Conservation (phyloP, 2,797 vertebrate species). For the Leucoraja ocellata region DNA sequence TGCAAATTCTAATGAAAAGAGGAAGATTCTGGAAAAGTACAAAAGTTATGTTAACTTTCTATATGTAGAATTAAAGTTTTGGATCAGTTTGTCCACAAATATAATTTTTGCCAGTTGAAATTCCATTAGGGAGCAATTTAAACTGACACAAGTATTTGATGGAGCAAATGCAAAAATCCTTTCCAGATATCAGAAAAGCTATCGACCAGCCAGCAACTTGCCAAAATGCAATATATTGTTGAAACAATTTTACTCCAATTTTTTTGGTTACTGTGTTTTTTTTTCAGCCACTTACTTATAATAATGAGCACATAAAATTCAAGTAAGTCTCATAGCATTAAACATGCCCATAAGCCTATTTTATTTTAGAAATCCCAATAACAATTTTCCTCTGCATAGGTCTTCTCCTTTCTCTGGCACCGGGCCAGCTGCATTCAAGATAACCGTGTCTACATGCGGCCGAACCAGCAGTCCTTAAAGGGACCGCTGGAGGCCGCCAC, state of each 20-base stretch:
- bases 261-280: slow-evolving; percentile 28
- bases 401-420: slow-evolving; percentile 36
- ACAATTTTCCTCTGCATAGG: slow-evolving; percentile 36
- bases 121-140: not conserved
- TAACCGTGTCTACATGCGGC: slow-evolving; percentile 36
- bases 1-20: not conserved
- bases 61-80: not conserved
- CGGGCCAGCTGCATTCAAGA: slow-evolving; percentile 35
- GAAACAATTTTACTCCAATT: slow-evolving; percentile 24
- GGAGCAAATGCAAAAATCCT: not conserved
- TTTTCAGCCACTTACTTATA: slow-evolving; percentile 28
- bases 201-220: not conserved
- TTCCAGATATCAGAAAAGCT: not conserved
- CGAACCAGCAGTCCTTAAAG: slow-evolving; percentile 35
- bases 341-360: slow-evolving; percentile 28
- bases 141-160: not conserved
- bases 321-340: slow-evolving; percentile 27
- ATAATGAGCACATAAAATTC: slow-evolving; percentile 32
- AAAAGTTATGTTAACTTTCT: not conserved
- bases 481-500: slow-evolving; percentile 34
- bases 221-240: not conserved
- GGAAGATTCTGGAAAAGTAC: not conserved
- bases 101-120: not conserved
- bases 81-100: not conserved
- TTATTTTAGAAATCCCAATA: slow-evolving; percentile 35